Base-by-base conservation (phyloP, 37 sponge, comb jelly and placozoan genomes). In the Ianthella basta region DNA sequence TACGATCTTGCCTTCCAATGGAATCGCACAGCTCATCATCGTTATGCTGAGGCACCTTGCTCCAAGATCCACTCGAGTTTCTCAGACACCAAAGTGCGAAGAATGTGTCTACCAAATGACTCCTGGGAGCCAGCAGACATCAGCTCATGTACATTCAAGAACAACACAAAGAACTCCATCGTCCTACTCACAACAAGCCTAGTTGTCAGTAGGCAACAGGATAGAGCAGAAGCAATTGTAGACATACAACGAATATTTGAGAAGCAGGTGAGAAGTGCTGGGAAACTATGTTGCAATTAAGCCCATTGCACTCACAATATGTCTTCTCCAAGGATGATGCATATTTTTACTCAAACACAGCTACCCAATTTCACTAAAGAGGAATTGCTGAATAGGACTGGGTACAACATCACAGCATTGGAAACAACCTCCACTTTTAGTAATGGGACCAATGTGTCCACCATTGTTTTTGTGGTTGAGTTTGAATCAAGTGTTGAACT, bases 1-100 rank as follows among this genome's bases (percentile, higher is more conserved):
- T 75, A 44, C 37, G 25, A 75, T 12, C n/a, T 19, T 36, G 78
- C 53, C n/a, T 75, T 75, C n/a, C 78, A 41, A 20, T 75, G 78
- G 78, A 39, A 39, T 4, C 32, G 54, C 1, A 75, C 78, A 75
- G 14, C 78, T 4, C 78, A 75, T 19, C 25, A 19, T 23, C 10
- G 15, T 24, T n/a, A 41, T 40, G 78, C 13, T 18, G 37, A 39
- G 20, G n/a, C n/a, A 24, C 53, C 78, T 1, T 75, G 78, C 16
- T 21, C 44, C 8, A 4, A 53, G 23, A 32, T 75, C 6, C 44
- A 75, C 16, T 15, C 78, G 2, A 24, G 23, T 23, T 23, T 75
- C 24, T 40, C 41, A 39, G 78, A 50, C 20, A 39, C 78, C 20
- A 40, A 41, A 15, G 14, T 75, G 18, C 37, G 54, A 40, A 75